Conservation (phyloP, 2,888 invertebrate genomes). For the Sarcophaga variegata region DNA sequence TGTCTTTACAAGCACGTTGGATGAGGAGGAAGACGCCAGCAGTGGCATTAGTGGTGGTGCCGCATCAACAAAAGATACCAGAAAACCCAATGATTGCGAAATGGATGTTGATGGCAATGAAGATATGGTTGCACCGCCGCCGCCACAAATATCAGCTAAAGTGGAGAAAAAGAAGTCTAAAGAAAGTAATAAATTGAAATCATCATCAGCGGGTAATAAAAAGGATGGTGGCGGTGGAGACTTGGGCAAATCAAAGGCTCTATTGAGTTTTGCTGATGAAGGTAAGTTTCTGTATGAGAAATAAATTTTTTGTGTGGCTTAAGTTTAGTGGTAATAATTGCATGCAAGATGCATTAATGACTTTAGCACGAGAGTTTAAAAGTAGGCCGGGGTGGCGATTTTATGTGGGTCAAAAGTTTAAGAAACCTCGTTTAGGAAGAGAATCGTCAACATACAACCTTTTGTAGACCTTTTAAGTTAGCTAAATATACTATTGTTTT, state of each 20-base stretch:
- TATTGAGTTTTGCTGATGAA: slow-evolving; percentile 92
- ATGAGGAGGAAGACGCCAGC: slow-evolving; percentile 84
- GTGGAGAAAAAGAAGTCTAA: slow-evolving; percentile 77
- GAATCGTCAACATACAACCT: too few relatives aligned
- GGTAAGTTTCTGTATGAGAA: slow-evolving; percentile 78
- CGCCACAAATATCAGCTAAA: slow-evolving; percentile 69
- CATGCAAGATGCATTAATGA: too few relatives aligned
- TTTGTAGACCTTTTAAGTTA: too few relatives aligned
- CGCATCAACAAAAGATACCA: slow-evolving; percentile 16
- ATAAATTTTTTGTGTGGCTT: too few relatives aligned
- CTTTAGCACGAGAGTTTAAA: too few relatives aligned
- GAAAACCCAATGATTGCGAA: slow-evolving; percentile 71
- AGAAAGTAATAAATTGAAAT: slow-evolving; percentile 60
- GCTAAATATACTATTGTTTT: too few relatives aligned
- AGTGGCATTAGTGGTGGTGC: not conserved
- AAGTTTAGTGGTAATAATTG: too few relatives aligned
- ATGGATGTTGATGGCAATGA: slow-evolving; percentile 78
- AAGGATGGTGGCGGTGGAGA: slow-evolving; percentile 47
- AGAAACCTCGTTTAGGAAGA: too few relatives aligned
- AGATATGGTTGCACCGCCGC: slow-evolving; percentile 72
- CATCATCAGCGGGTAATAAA: slow-evolving; percentile 33
- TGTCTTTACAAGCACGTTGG: slow-evolving; percentile 87
- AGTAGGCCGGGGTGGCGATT: too few relatives aligned
- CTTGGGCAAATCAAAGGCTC: slow-evolving; percentile 82
- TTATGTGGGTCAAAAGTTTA: too few relatives aligned